Conservation (phyloP, 2,113 vertebrate genomes). For the Aphelocoma coerulescens region DNA sequence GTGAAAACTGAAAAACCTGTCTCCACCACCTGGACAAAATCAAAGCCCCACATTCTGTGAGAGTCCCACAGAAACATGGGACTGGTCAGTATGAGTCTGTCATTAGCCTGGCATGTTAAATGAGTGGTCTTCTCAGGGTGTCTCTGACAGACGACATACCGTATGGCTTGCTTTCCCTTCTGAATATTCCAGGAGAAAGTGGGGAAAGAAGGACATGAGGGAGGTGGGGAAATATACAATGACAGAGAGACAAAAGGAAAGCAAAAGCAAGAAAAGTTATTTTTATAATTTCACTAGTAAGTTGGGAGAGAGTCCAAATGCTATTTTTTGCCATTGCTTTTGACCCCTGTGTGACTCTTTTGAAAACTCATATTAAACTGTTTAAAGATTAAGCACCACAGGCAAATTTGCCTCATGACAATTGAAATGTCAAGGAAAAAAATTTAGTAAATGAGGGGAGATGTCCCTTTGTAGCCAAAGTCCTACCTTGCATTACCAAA, state of each 20-base stretch:
- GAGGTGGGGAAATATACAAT: fast-evolving
- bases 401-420: conserved; percentile 57
- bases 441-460: conserved; percentile 49
- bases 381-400: conserved; percentile 61
- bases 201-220: fast-evolving
- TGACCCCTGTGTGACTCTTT: not conserved
- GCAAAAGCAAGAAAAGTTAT: not conserved
- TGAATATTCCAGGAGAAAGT: not conserved
- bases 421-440: conserved; percentile 58
- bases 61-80: not conserved
- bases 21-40: not conserved
- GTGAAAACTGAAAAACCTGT: not conserved
- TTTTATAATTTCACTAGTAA: not conserved
- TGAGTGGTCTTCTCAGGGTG: not conserved
- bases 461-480: conserved; percentile 4
- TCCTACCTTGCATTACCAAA: conserved; percentile 17
- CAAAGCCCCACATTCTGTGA: not conserved
- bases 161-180: not conserved
- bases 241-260: not conserved
- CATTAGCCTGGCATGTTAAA: not conserved
- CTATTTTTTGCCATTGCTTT: not conserved
- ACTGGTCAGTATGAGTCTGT: not conserved
- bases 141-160: not conserved
- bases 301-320: not conserved
- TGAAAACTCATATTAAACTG: conserved; percentile 22